Evolutionary conservation across 2,888 invertebrate species (phyloP), one percentile per base, ranked within the genome.

Genomic region (Himalopsyche tibetana): DNA sequence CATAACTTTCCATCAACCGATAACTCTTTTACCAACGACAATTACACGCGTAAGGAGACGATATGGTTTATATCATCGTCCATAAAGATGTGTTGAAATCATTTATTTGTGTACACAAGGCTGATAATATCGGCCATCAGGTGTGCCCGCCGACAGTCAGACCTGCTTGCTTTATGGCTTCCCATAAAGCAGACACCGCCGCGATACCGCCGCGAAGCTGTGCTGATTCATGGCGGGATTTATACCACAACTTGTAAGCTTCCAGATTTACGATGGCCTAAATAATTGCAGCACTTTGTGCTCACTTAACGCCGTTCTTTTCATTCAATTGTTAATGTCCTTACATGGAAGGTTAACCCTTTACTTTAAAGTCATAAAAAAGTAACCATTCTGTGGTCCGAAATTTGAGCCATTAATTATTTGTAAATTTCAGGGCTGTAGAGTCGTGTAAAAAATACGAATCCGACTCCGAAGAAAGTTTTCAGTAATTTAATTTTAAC

Each of bases 231-330:
- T 19, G 63, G 19, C 19, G 5, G 28, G 19, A 63, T 63, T 63
- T 19, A 63, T 63, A 15, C 19, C 28, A 19, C 63, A 28, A 8
- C 63, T 19, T 63, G 63, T 63, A 63, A 63, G 63, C 63, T 2
- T n/a, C 63, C 19, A 63, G 63, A 63, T 63, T 63, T 63, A 63
- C 63, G 63, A 63, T 28, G 63, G 19, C 19, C 19, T n/a, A 63
- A 63, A 63, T 63, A 63, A 63, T 63, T 19, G 63, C 28, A 63
- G 63, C 11, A 63, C 19, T 63, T 63, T 19, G 2, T 19, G n/a
- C 8, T 19, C 28, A 63, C 28, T 28, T 63, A 28, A 63, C 63
- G 63, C 51, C 15, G 15, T 51, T 51, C 51, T 51, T 51, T 51
- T 51, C 15, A 51, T 51, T 5, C 8, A 15, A 12, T 51, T 19